Evolutionary conservation across 2,113 vertebrate species (phyloP).

Genomic region (Caracal caracal): DNA sequence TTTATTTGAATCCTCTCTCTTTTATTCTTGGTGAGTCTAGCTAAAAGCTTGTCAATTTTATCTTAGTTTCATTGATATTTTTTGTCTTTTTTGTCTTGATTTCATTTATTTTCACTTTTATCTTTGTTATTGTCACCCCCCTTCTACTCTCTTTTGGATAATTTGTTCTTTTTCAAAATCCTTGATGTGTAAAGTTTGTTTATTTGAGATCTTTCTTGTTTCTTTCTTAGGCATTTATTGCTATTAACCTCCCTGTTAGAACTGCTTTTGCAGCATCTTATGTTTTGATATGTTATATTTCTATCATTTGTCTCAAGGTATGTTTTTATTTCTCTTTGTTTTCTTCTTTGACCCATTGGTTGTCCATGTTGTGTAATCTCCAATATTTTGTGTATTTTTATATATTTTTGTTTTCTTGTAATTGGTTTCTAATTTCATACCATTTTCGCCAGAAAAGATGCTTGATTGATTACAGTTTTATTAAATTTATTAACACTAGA

Average conservation of each 20-base stretch:
- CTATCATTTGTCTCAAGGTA: background rate
- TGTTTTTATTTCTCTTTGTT: background rate
- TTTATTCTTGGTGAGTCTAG: background rate
- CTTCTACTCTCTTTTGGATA: background rate
- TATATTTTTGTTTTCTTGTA: background rate
- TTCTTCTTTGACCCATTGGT: background rate
- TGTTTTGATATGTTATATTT: background rate
- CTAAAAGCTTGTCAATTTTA: background rate
- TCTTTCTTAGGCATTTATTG: background rate
- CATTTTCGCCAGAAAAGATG: background rate
- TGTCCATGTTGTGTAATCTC: background rate
- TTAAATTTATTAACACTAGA: background rate
- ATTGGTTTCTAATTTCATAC: background rate
- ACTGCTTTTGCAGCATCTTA: background rate
- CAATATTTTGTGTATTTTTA: background rate
- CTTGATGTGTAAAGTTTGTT: background rate
- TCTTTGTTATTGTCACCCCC: background rate
- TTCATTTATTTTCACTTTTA: background rate
- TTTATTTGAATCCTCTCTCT: background rate
- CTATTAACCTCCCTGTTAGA: background rate
- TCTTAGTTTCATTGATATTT: background rate
- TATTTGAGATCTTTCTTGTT: background rate
- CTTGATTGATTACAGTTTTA: background rate
- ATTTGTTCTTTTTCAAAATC: background rate
- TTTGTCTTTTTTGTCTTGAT: background rate